A percentile compares a stretch with the other conserved stretches of the same genome.
These are phyloP conservation scores for Chelonus formosanus DNA, from an alignment of 2,888 invertebrate species.

Conservation along the genomic window DNA sequence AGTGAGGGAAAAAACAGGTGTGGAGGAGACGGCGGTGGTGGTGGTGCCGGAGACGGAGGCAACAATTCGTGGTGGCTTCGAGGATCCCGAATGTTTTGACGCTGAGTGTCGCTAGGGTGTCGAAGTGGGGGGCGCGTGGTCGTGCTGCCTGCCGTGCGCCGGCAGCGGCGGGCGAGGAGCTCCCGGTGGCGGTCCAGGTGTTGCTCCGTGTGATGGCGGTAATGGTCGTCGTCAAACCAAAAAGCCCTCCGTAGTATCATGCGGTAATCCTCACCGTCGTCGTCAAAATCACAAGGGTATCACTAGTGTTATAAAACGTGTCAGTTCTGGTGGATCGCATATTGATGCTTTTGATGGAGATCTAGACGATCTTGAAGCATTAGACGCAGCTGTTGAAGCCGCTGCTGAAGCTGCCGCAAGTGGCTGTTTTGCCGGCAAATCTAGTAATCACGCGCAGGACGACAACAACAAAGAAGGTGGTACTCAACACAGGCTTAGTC, in stretches of 20 bases:
- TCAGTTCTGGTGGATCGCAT: constrained; percentile 22
- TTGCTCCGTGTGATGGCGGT: constrained; percentile 40
- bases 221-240: constrained; percentile 32
- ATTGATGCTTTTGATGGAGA: constrained; percentile 55
- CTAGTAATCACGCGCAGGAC: constrained; percentile 37
- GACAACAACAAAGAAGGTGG: constrained; percentile 54
- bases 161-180: constrained; percentile 66
- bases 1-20: constrained; percentile 12
- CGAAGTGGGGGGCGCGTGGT: constrained; percentile 67
- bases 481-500: constrained; percentile 73
- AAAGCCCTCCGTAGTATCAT: constrained; percentile 47
- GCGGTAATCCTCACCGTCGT: constrained; percentile 59
- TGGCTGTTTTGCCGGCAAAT: constrained; percentile 31
- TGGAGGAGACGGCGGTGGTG: constrained; percentile 5
- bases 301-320: constrained; percentile 71
- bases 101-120: constrained; percentile 65
- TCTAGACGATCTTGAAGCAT: constrained; percentile 52
- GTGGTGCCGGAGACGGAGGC: background rate
- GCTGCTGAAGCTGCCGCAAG: constrained; percentile 22
- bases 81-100: constrained; percentile 55
- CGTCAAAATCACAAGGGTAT: constrained; percentile 47
- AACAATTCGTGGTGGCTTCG: background rate
- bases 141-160: constrained; percentile 67
- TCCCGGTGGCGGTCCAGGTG: constrained; percentile 54
- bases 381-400: constrained; percentile 52